Evolutionary conservation across 2,888 invertebrate species (phyloP).

Genomic region (Leucophenga maculata): DNA sequence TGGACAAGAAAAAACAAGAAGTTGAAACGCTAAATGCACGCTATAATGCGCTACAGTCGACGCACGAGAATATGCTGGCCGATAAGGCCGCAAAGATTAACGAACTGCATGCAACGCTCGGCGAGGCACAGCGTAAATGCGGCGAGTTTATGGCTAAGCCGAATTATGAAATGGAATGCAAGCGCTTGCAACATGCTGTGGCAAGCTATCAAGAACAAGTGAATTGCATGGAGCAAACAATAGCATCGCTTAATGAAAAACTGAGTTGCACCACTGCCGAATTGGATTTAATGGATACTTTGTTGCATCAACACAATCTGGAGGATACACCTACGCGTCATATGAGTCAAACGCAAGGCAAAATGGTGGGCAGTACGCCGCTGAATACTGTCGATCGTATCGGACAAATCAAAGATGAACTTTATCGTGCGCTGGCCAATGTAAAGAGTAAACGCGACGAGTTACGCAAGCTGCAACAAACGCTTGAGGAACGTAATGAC

Average conservation of each 20-base stretch:
- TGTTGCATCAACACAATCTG: conserved; percentile 65
- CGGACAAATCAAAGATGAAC: conserved; percentile 72
- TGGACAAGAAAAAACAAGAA: conserved; percentile 74
- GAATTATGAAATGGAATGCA: conserved; percentile 65
- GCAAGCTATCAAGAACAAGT: conserved; percentile 65
- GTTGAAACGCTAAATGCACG: conserved; percentile 74
- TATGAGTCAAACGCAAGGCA: conserved; percentile 48
- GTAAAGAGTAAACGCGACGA: conserved; percentile 74
- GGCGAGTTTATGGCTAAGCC: conserved; percentile 66
- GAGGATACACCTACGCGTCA: conserved; percentile 57
- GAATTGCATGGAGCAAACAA: conserved; percentile 63
- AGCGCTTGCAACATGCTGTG: conserved; percentile 60
- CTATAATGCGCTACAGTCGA: conserved; percentile 76
- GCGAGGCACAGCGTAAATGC: conserved; percentile 75
- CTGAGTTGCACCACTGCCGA: conserved; percentile 67
- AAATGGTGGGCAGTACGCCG: conserved; percentile 66
- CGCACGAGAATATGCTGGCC: conserved; percentile 76
- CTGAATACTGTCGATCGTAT: conserved; percentile 68
- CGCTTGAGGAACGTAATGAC: conserved; percentile 56
- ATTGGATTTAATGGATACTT: conserved; percentile 68
- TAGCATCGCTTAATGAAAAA: conserved; percentile 60
- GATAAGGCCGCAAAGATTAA: conserved; percentile 79
- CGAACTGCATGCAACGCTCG: conserved; percentile 76
- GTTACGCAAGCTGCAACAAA: conserved; percentile 72
- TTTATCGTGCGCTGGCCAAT: conserved; percentile 72